Conservation (phyloP, 2,113 vertebrate genomes). For the Nansenia antarctica region DNA sequence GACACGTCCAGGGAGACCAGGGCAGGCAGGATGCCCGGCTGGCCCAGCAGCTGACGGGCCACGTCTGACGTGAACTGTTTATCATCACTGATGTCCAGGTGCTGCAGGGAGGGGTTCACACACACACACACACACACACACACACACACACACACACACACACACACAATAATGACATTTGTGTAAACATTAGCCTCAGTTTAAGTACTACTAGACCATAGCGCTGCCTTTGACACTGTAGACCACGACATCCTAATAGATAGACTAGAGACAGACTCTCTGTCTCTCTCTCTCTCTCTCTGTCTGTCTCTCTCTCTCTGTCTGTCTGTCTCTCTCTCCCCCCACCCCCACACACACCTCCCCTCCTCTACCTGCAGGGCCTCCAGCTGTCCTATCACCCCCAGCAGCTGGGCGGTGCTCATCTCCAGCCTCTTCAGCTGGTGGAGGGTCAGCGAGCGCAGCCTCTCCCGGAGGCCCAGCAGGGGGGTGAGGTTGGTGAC, state of each 20-base stretch:
- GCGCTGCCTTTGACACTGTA: too few species aligned
- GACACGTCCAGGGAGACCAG: conserved; percentile 94
- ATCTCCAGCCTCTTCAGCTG: conserved; percentile 99
- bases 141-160: neutral
- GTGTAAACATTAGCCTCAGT: neutral
- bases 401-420: conserved; percentile 92
- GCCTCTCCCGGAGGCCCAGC: conserved; percentile 85
- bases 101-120: conserved; percentile 63
- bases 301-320: too few species aligned
- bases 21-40: conserved; percentile 86
- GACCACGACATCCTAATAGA: too few species aligned
- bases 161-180: too few species aligned
- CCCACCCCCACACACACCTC: neutral
- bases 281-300: too few species aligned
- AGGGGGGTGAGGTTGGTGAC: conserved; percentile 94
- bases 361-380: conserved; percentile 73
- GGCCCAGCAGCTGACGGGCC: conserved; percentile 90
- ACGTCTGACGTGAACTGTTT: conserved; percentile 99
- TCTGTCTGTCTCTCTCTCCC: too few species aligned
- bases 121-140: conserved; percentile 22
- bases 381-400: conserved; percentile 88
- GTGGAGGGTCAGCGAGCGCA: conserved; percentile 95
- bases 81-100: conserved; percentile 97
- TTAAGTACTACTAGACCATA: too few species aligned
- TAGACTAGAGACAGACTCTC: too few species aligned